Evolutionary conservation across 1,140 invertebrate genomes (phyloP), one percentile per base, ranked within the genome.

Genomic region (Drosophila serrata): DNA sequence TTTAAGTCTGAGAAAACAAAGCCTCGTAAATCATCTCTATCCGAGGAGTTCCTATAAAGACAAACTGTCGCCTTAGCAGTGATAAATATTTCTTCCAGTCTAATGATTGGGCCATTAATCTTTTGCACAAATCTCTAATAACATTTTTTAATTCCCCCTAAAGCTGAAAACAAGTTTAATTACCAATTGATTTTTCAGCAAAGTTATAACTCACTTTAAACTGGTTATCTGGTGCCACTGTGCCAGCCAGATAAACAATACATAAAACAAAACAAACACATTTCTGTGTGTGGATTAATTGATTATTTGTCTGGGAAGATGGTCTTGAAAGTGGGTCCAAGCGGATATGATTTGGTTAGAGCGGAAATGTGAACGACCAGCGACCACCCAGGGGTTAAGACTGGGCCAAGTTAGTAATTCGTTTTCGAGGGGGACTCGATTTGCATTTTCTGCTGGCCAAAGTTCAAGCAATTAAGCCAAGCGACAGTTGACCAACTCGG

Each of bases 271-370:
- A 88, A 74, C 72, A 85, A 90, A 90, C 85, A 90, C 85, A 56
- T 81, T 69, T 77, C 45, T 79, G 85, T 90, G 85, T n/a, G 78
- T 85, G 86, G 88, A 91, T 91, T 91, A 91, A 91, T 91, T 91
- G 88, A 91, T 91, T 91, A 91, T 91, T 91, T 88, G 88, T 87
- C 79, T 69, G 59, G 46, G 73, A 69, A 73, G 57, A 75, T 59
- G 81, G 60, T 80, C 81, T 82, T 69, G 62, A 67, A 79, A 40
- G 69, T 40, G 63, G 62, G 74, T 46, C 72, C 37, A 27, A 51
- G 37, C 45, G 75, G 53, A 68, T 79, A 82, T 80, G 75, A 82
- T 82, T 82, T 48, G 69, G 78, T 73, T 55, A 64, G 35, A 68
- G 62, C 57, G 78, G 74, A 81, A 79, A 81, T 70, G 75, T 72